A percentile compares a stretch with the other conserved stretches of the same genome.
These are phyloP conservation scores for Scaptodrosophila lebanonensis DNA, from an alignment of 1,140 invertebrate species.

Conservation along the genomic window DNA sequence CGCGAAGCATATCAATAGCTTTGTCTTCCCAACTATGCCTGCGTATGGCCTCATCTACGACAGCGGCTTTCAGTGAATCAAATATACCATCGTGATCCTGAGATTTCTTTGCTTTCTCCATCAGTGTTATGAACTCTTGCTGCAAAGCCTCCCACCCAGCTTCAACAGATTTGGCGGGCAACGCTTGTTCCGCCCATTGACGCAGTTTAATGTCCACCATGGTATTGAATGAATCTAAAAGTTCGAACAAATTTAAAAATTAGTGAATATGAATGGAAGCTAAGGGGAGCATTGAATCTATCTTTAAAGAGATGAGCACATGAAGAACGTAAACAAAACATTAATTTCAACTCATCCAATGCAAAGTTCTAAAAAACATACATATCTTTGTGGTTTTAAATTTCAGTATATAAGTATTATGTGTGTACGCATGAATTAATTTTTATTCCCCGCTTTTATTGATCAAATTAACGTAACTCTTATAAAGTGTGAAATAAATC, in stretches of 20 bases:
- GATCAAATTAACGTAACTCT: constrained; percentile 48
- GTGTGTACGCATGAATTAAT: too few species aligned
- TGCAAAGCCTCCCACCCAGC: constrained; percentile 90
- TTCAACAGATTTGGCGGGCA: constrained; percentile 91
- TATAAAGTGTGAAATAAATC: constrained; percentile 7
- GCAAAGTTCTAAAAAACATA: too few species aligned
- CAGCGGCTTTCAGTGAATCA: constrained; percentile 91
- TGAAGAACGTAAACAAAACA: constrained; percentile 42
- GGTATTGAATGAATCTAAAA: constrained; percentile 94
- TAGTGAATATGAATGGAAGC: constrained; percentile 1
- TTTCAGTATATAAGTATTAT: too few species aligned
- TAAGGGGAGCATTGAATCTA: neutral
- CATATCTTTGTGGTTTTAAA: too few species aligned
- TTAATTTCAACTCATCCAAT: constrained; percentile 16
- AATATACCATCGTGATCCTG: constrained; percentile 93
- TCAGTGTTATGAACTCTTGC: constrained; percentile 89
- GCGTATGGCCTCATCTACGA: constrained; percentile 90
- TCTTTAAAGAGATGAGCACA: constrained; percentile 16
- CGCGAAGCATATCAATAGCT: constrained; percentile 86
- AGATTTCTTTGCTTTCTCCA: constrained; percentile 84
- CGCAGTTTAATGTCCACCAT: constrained; percentile 97
- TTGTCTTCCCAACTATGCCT: constrained; percentile 97
- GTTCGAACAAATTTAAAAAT: neutral
- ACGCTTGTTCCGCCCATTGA: constrained; percentile 94
- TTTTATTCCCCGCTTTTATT: constrained; percentile 46